Evolutionary conservation across 37 sponge, comb jelly and placozoan genomes (phyloP), one percentile per base, ranked within the genome.

Genomic region (Beroe forskalii): DNA sequence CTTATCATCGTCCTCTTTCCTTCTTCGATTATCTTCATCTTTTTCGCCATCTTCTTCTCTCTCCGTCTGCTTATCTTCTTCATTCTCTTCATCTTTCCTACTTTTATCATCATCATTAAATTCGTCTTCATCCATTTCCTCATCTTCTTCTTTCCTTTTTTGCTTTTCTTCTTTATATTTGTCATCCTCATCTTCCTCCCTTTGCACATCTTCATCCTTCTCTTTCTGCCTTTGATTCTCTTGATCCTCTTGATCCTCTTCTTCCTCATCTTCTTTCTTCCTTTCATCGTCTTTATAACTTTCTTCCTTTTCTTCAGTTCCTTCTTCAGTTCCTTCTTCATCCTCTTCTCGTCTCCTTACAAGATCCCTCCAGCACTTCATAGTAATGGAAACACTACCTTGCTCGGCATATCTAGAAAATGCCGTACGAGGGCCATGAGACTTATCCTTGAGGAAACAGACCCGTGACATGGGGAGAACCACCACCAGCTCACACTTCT

Each of bases 381-480:
- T 14, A 14, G 72, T 37, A 36, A 69, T 32, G 3, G 72, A 69
- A 8, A 69, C 38, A 2, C 28, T 37, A 69, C 17, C 72, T 69
- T 69, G 66, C 3, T 8, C 14, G 4, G 30, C 4, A 6, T 22
- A 64, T 64, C 27, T 64, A 6, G 25, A 64, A 4, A 23, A n/a
- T 20, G 30, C 27, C 3, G 76, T 72, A 4, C 40, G 38, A 32
- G 38, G 19, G 2, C 6, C 14, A 22, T 72, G 76, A 32, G 38
- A 32, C 19, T 35, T 72, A 27, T 72, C 40, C 76, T 72, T 72
- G 38, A 72, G 40, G 40, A 72, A 20, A 33, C 76, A 72, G 37
- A 17, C 27, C 8, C 23, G 9, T 6, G 40, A 32, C 76, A 1
- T 23, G 20, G 40, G 28, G 23, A 72, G 27, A 37, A 8, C 38